These are phyloP conservation scores for Lepidothrix coronata DNA, from an alignment of 2,113 vertebrate genomes.

Conservation along the genomic window DNA sequence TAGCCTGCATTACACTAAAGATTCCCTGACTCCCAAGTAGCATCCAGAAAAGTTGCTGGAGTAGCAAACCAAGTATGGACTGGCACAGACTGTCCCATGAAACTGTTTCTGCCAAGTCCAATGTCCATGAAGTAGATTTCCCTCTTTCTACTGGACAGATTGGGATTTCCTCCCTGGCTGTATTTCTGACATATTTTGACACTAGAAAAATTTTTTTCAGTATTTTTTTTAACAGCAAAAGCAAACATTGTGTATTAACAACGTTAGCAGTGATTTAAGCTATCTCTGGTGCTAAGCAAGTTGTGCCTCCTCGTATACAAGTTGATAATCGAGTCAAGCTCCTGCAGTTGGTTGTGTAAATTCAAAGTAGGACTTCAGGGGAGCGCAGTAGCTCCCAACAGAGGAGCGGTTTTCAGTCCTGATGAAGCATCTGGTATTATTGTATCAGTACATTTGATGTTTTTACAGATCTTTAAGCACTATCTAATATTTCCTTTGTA, in stretches of 20 bases:
- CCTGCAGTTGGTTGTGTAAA: not conserved
- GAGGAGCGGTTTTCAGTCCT: not conserved
- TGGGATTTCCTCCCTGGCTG: not conserved
- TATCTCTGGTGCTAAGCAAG: not conserved
- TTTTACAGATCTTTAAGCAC: not conserved
- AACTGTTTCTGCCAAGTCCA: not conserved
- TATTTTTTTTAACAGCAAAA: not conserved
- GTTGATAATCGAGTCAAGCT: not conserved
- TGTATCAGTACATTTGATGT: not conserved
- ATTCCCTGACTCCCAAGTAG: not conserved
- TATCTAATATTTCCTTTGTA: not conserved
- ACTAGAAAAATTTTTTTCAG: not conserved
- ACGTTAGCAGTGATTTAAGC: not conserved
- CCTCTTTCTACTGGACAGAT: not conserved
- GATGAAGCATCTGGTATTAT: not conserved
- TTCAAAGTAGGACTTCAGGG: not conserved
- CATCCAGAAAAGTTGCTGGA: not conserved
- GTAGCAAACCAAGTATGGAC: not conserved
- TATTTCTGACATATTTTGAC: not conserved
- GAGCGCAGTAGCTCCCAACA: not conserved
- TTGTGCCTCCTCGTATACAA: not conserved
- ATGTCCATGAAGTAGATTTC: fast-evolving
- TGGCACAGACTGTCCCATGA: not conserved
- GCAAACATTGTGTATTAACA: not conserved
- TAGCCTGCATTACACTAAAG: not conserved